Base-by-base conservation (phyloP, 1,140 invertebrate genomes). In the Lepidurus arcticus region DNA sequence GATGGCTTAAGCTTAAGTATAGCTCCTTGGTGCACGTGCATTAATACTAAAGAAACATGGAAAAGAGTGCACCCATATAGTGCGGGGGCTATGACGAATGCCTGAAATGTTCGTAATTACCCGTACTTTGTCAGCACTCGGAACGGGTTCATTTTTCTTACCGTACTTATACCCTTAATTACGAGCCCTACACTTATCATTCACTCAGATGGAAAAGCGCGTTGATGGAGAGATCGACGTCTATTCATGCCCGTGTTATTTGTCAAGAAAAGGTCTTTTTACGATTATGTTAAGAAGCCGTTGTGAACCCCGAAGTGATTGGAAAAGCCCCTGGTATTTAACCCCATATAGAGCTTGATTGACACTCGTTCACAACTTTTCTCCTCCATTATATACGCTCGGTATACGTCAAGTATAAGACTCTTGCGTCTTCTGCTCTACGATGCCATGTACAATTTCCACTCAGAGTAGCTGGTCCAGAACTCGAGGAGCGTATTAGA, bases 261-360 rank as follows among this genome's bases (percentile, higher is more conserved):
- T 65, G 53, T 65, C 53, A 16, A n/a, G 53, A 65, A 65, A 65
- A 21, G n/a, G 21, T 13, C 53, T 65, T 65, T 65, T 16, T 65
- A 65, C 53, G 53, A 65, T 65, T 65, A 65, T 8, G 53, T 65
- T 65, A 65, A 65, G 53, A 65, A 65, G 53, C 53, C 21, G 53
- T 1, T 13, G 53, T 65, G 53, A 65, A 21, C 16, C 53, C 45
- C 53, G 16, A 65, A 65, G 53, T 65, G 53, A 65, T 65, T 65
- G 53, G 53, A 65, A 65, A 65, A 65, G 53, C 53, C 53, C 53
- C 16, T 1, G 53, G 53, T 65, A 65, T 65, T 65, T 21, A 65
- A 5, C 53, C 21, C 53, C 16, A 13, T 65, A 34, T 34, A 65
- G 9, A 21, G 21, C 16, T 9, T 65, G 53, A 65, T 65, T 65